Evolutionary conservation across 2,113 vertebrate species (phyloP), one percentile per base, ranked within the genome.

Genomic region (Corapipo altera): DNA sequence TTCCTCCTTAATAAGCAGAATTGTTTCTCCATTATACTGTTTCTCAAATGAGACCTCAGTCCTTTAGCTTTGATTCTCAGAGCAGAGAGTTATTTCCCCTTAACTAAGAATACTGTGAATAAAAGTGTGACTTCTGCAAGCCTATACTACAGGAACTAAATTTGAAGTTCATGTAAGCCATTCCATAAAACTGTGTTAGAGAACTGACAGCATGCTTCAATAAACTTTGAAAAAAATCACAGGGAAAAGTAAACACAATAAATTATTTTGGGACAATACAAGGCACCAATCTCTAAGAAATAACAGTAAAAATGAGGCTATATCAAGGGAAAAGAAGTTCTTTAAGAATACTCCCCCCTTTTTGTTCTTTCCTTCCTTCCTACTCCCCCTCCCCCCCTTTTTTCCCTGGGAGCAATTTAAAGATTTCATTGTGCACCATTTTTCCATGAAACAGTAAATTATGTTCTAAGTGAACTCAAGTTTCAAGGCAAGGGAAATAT

Each of bases 301-400:
- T 19, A 1, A 28, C 71, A 44, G 18, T 48, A 49, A 69, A 89
- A 93, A 52, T 4, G 5, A 91, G 6, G 18, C 15, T 28, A 32
- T 8, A 35, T 13, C 24, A 35, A 73, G 43, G 11, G 35, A 74
- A 48, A 85, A 72, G 0, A 85, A 54, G 17, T 39, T 73, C 21
- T 14, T n/a, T 76, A 33, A 62, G 30, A 65, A 61, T 27, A 5
- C 1, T 35, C 13, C 8, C 19, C 12, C 9, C 17, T 74, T 44
- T 44, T 46, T 23, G 11, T 13, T 37, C 6, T 16, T 20, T 5
- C 14, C 16, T 39, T 39, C n/a, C 14, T 26, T 59, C n/a, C 23
- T 59, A 23, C 4, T 0, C 3, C 3, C 1, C 11, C 2, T 2
- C 1, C 1, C 5, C 5, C 1, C 2, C 1, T 4, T 20, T 12